Conservation (phyloP, 2,113 vertebrate genomes). For the Echinops telfairi region DNA sequence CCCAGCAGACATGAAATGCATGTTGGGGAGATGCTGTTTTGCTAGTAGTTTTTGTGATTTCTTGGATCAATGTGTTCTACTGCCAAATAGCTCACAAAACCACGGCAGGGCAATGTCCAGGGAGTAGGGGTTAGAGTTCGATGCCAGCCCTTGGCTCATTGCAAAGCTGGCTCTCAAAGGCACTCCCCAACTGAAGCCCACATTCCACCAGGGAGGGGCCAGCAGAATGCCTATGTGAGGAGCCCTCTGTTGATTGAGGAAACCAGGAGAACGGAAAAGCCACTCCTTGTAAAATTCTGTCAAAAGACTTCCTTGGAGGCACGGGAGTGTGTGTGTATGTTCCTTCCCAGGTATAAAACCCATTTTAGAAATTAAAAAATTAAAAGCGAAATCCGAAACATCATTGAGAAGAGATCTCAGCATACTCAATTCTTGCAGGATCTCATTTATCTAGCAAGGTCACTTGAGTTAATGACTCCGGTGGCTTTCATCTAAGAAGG, state of each 20-base stretch:
- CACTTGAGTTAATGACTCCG: conserved; percentile 32
- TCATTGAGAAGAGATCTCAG: neutral
- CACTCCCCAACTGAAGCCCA: conserved; percentile 39
- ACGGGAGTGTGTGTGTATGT: conserved; percentile 18
- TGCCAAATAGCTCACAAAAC: conserved; percentile 47
- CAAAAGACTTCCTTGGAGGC: neutral
- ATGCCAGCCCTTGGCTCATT: conserved; percentile 21
- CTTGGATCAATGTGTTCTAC: neutral
- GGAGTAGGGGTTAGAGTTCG: neutral
- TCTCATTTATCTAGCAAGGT: conserved; percentile 49
- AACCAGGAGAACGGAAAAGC: neutral
- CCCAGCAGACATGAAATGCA: neutral
- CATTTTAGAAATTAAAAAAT: conserved; percentile 39
- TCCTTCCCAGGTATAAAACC: conserved; percentile 32
- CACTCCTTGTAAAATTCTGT: too few species aligned
- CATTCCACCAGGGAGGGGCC: conserved; percentile 7
- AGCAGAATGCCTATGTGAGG: neutral
- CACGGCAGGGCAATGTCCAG: conserved; percentile 17
- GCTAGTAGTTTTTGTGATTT: conserved; percentile 44
- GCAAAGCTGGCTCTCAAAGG: neutral
- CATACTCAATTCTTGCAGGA: conserved; percentile 9
- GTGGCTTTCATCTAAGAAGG: conserved; percentile 38
- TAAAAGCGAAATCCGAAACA: conserved; percentile 56
- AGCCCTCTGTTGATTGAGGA: neutral
- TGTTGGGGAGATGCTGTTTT: neutral